phyloP scores from a whole-genome alignment of 2,888 invertebrate genomes.

The Crocallis elinguaria region DNA sequence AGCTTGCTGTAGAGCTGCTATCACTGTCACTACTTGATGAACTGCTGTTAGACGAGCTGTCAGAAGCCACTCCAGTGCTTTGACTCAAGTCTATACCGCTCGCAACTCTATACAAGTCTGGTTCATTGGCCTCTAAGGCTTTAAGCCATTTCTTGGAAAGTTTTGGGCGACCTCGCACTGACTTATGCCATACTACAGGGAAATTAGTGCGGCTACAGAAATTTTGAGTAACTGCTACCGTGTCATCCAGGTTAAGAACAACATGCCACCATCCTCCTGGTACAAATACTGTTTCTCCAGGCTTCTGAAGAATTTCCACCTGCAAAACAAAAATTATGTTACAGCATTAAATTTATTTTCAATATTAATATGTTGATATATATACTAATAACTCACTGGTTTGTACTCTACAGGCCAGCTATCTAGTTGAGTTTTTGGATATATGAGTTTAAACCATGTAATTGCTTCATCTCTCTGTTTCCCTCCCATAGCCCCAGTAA shows the following conservation, averaged over 20 bases:
- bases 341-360: too few relatives aligned
- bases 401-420: slow-evolving; percentile 96
- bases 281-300: slow-evolving; percentile 99
- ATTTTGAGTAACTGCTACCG: slow-evolving; percentile 99
- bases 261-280: slow-evolving; percentile 99
- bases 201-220: slow-evolving; percentile 98
- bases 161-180: slow-evolving; percentile 97
- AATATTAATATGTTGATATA: slow-evolving; percentile 5
- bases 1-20: slow-evolving; percentile 79
- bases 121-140: slow-evolving; percentile 88
- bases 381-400: slow-evolving; percentile 87
- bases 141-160: slow-evolving; percentile 96
- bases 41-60: slow-evolving; percentile 95
- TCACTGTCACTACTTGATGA: slow-evolving; percentile 89
- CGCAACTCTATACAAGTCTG: slow-evolving; percentile 91
- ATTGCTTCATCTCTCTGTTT: slow-evolving; percentile 99
- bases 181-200: slow-evolving; percentile 99
- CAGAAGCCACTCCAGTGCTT: slow-evolving; percentile 96
- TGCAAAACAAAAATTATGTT: slow-evolving; percentile 56
- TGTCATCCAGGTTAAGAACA: slow-evolving; percentile 97
- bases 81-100: slow-evolving; percentile 93
- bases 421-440: slow-evolving; percentile 95
- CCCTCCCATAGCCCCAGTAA: slow-evolving; percentile 95
- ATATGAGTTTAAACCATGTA: slow-evolving; percentile 98
- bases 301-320: slow-evolving; percentile 97